Evolutionary conservation across 2,113 vertebrate species (phyloP).

Genomic region (Apodemus sylvaticus): DNA sequence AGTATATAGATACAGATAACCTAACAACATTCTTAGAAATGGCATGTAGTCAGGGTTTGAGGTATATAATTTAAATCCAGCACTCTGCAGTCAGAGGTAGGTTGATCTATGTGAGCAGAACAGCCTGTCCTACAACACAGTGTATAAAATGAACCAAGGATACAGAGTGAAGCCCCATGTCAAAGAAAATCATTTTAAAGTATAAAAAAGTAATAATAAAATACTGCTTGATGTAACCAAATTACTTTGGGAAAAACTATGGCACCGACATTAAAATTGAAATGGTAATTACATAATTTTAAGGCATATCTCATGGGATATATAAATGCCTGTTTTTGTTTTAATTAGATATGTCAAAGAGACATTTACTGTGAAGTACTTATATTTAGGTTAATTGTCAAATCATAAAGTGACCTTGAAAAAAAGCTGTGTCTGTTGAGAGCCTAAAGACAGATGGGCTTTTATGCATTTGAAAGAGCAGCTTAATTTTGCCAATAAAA

Average conservation of each 20-base stretch:
- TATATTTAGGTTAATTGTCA: constrained; percentile 65
- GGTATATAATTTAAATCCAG: neutral
- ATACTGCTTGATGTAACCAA: neutral
- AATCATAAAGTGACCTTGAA: constrained; percentile 66
- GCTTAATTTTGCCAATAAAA: constrained; percentile 69
- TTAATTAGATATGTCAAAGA: constrained; percentile 50
- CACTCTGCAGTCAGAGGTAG: too few relatives aligned
- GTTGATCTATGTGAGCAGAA: neutral
- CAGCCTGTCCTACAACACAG: neutral
- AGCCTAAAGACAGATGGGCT: constrained; percentile 63
- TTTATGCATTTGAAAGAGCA: constrained; percentile 62
- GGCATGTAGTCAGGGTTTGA: neutral
- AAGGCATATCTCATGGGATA: neutral
- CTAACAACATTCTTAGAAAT: neutral
- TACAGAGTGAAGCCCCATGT: neutral
- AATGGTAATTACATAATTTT: constrained; percentile 14
- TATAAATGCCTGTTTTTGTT: constrained; percentile 14
- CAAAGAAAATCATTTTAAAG: neutral
- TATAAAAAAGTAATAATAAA: neutral
- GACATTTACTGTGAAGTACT: constrained; percentile 19
- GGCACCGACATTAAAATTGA: neutral
- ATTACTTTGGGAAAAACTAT: constrained; percentile 14
- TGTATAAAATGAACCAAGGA: neutral
- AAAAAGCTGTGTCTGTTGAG: constrained; percentile 20
- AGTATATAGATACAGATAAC: neutral